These are phyloP conservation scores for Drosophila tanythrix DNA, from an alignment of 2,888 invertebrate genomes.

Conservation along the genomic window DNA sequence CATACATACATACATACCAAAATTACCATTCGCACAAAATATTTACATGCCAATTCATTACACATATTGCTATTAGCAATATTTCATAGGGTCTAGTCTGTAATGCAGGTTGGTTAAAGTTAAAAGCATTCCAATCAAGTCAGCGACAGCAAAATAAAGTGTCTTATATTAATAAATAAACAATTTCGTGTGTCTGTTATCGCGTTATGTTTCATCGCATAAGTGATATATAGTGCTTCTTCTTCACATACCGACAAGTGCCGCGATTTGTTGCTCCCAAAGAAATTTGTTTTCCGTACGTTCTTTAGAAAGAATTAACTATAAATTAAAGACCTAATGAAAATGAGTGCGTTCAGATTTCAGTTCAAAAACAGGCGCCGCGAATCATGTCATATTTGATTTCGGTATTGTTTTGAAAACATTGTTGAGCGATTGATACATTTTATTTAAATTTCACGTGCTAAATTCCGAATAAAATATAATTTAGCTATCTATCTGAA, in stretches of 20 bases:
- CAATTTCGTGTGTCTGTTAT: constrained; percentile 1
- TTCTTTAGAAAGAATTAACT: constrained; percentile 31
- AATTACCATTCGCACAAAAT: constrained; percentile 29
- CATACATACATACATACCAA: constrained; percentile 7
- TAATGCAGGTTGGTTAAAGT: not conserved
- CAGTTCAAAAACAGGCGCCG: constrained; percentile 37
- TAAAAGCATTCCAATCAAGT: not conserved
- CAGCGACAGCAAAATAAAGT: not conserved
- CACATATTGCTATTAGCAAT: not conserved
- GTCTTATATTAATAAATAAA: not conserved
- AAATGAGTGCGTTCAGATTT: constrained; percentile 29
- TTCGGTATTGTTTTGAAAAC: constrained; percentile 46
- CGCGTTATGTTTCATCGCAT: constrained; percentile 22
- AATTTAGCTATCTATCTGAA: constrained; percentile 27
- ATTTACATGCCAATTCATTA: constrained; percentile 7
- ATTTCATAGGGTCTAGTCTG: not conserved
- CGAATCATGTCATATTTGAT: constrained; percentile 54
- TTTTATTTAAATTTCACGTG: constrained; percentile 75
- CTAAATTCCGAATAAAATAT: constrained; percentile 54
- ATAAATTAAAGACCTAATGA: constrained; percentile 22
- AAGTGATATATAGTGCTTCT: constrained; percentile 48
- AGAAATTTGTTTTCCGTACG: constrained; percentile 49
- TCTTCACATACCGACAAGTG: constrained; percentile 60
- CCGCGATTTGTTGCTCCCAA: constrained; percentile 60
- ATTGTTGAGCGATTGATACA: constrained; percentile 29